Evolutionary conservation across 2,888 invertebrate genomes (phyloP).

Genomic region (Halictus quadricinctus): DNA sequence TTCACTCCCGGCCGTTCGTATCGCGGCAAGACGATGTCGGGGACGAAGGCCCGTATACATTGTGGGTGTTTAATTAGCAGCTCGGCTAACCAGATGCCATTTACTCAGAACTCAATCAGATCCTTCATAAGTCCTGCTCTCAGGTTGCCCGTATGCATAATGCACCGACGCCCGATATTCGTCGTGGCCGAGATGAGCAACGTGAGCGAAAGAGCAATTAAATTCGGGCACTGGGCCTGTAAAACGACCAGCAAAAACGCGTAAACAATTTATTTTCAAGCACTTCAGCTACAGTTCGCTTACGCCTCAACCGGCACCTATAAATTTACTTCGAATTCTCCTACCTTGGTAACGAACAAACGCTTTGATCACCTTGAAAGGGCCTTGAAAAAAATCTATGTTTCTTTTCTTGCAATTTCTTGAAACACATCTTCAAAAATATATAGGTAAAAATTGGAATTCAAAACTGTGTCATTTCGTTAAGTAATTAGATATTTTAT

Average conservation of each 20-base stretch:
- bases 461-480: too few relatives aligned
- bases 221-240: conserved; percentile 68
- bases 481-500: too few relatives aligned
- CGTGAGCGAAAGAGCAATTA: conserved; percentile 68
- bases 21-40: conserved; percentile 34
- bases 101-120: conserved; percentile 82
- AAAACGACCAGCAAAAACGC: conserved; percentile 27
- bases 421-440: too few relatives aligned
- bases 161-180: conserved; percentile 71
- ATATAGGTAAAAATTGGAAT: too few relatives aligned
- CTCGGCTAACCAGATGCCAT: conserved; percentile 79
- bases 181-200: conserved; percentile 50
- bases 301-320: conserved; percentile 16
- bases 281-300: neutral
- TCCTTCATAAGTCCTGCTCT: conserved; percentile 78
- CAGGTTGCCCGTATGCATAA: conserved; percentile 78
- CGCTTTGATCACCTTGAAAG: neutral
- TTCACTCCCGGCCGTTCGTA: neutral
- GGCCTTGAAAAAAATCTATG: too few relatives aligned
- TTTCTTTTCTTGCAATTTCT: too few relatives aligned
- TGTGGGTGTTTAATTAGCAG: conserved; percentile 81
- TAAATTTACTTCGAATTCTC: conserved; percentile 2
- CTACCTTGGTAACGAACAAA: neutral
- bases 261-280: conserved; percentile 32
- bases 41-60: conserved; percentile 53